Base-by-base conservation (phyloP, 2,888 invertebrate genomes). In the Beris chalybata region DNA sequence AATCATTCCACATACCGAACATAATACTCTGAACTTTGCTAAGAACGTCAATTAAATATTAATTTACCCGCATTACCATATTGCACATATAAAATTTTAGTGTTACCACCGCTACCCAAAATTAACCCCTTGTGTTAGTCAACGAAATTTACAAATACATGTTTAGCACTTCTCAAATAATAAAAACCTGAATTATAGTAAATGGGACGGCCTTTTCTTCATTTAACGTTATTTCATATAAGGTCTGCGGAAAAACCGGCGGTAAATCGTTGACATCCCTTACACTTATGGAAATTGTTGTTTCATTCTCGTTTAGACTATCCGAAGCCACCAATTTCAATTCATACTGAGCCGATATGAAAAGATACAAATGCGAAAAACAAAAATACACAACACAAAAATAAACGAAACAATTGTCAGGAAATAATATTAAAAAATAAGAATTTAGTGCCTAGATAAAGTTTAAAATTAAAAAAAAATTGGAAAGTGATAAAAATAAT, bases 201-300 rank as follows among this genome's bases (percentile, higher is more conserved):
- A 89, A 89, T 71, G 88, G 86, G 74, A 89, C 88, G 64, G 82
- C 81, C 74, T 87, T 86, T 81, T 92, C 92, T 81, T 93, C 93
- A 71, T 89, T 84, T 73, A 92, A 87, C 71, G 87, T 85, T 58
- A 89, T 86, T 76, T 86, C 81, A 83, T 92, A 93, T 66, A 86
- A 80, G 72, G 87, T 85, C 77, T 87, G 84, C 71, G 88, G 86
- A 82, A 92, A 92, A 73, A 86, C 86, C 38, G 95, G 95, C 64
- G 94, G 91, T 76, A 94, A 86, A 82, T 95, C 95, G 83, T 95
- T 95, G 77, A 92, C 90, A 82, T 95, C 93, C 74, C 89, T 87
- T 73, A 93, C 86, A 78, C 89, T 87, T 75, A 95, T 89, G 75
- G 91, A 86, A 73, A 95, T 90, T 69, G 86, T 87, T 73, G 93